Evolutionary conservation across 2,113 vertebrate species (phyloP).

Genomic region (Nestor notabilis): DNA sequence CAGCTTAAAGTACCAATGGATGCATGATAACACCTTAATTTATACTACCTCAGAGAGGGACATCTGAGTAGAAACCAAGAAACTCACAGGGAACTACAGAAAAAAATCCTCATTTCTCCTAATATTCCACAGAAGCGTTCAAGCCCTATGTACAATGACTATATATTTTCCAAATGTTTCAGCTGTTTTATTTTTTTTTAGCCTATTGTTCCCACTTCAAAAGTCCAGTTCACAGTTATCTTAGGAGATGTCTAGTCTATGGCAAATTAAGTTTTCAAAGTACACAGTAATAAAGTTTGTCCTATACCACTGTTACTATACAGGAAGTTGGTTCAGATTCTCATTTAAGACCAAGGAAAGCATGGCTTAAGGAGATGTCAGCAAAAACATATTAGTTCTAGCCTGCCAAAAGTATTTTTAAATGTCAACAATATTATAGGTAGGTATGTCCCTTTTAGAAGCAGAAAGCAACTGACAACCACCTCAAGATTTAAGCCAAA

Average conservation of each 20-base stretch:
- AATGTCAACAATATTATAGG: not conserved
- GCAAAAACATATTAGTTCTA: not conserved
- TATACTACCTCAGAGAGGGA: not conserved
- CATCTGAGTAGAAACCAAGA: not conserved
- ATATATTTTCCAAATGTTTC: not conserved
- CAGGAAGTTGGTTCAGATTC: not conserved
- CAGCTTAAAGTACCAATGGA: not conserved
- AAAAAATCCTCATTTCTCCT: not conserved
- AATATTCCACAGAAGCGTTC: not conserved
- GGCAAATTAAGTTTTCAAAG: not conserved
- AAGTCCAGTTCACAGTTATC: not conserved
- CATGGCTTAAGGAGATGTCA: not conserved
- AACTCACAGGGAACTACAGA: not conserved
- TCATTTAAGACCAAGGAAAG: not conserved
- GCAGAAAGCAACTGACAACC: not conserved
- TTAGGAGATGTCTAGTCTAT: not conserved
- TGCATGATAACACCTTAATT: not conserved
- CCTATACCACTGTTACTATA: not conserved
- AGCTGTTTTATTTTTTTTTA: not conserved
- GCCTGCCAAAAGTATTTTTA: not conserved
- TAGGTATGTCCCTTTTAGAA: not conserved
- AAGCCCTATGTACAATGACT: not conserved
- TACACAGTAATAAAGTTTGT: not conserved
- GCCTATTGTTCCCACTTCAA: not conserved
- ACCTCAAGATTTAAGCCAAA: not conserved